Evolutionary conservation across 2,888 invertebrate species (phyloP).

Genomic region (Archaeoteleia sp.): DNA sequence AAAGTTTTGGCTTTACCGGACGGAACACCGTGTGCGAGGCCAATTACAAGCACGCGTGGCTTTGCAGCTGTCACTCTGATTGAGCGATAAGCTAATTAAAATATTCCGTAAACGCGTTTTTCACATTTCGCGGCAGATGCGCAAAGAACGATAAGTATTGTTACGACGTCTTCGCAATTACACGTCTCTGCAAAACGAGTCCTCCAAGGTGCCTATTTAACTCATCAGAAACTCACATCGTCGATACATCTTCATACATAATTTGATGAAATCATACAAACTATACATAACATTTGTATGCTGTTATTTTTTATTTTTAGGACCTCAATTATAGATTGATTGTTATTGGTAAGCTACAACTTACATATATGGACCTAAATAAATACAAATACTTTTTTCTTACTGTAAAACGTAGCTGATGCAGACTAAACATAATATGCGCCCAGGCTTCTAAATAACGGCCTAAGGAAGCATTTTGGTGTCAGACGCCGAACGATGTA

Average conservation of each 20-base stretch:
- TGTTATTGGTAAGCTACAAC: no score
- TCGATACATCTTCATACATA: constrained; percentile 26
- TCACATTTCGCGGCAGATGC: constrained; percentile 65
- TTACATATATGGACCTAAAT: no score
- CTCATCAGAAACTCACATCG: no score
- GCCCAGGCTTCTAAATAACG: constrained; percentile 59
- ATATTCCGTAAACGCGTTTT: constrained; percentile 69
- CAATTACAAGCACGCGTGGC: constrained; percentile 72
- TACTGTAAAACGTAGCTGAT: constrained; percentile 31
- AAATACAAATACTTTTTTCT: no score
- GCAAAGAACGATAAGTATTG: constrained; percentile 58
- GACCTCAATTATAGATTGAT: no score
- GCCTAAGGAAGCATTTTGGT: constrained; percentile 60
- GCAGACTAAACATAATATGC: constrained; percentile 57
- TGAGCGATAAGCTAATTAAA: constrained; percentile 74
- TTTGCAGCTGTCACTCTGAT: constrained; percentile 72
- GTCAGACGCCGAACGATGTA: constrained; percentile 60
- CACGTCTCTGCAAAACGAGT: constrained; percentile 38
- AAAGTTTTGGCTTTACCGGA: constrained; percentile 46
- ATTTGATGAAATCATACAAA: no score
- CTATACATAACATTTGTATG: no score
- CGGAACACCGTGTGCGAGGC: constrained; percentile 52
- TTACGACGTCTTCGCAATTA: constrained; percentile 51
- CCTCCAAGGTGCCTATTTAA: constrained; percentile 36
- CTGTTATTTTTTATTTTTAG: no score